Evolutionary conservation across 2,113 vertebrate species (phyloP).

Genomic region (Myiopsitta monachus): DNA sequence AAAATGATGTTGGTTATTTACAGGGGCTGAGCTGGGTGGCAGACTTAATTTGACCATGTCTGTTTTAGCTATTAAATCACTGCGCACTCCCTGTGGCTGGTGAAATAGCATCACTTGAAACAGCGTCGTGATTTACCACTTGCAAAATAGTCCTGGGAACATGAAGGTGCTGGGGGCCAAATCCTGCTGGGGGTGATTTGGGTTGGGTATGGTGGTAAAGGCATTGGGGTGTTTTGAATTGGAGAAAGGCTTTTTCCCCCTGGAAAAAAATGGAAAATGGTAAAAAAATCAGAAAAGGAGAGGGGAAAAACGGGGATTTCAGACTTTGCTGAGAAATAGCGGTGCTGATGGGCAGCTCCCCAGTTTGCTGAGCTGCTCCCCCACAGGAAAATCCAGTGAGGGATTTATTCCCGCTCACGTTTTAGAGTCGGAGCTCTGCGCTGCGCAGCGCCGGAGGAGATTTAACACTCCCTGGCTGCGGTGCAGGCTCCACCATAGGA

Average conservation of each 20-base stretch:
- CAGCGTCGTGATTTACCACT: not conserved
- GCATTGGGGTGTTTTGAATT: not conserved
- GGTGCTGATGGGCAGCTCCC: not conserved
- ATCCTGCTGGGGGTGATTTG: not conserved
- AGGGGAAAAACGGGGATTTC: not conserved
- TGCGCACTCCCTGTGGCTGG: not conserved
- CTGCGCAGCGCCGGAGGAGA: not conserved
- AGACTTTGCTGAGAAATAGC: not conserved
- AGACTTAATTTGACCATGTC: not conserved
- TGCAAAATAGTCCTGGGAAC: not conserved
- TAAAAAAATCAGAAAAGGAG: not conserved
- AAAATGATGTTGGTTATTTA: not conserved
- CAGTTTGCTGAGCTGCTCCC: not conserved
- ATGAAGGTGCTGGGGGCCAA: not conserved
- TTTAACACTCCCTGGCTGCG: not conserved
- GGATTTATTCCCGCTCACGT: not conserved
- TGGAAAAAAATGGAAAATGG: not conserved
- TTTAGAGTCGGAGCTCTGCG: rapidly evolving
- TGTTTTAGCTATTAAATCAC: not conserved
- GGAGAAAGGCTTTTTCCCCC: not conserved
- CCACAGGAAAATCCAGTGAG: not conserved
- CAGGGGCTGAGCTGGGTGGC: not conserved
- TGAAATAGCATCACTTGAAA: not conserved
- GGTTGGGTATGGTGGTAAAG: not conserved
- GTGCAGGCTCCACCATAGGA: not conserved